Evolutionary conservation across 2,797 vertebrate genomes (phyloP), one percentile per base, ranked within the genome.

Genomic region (Peromyscus aztecus): DNA sequence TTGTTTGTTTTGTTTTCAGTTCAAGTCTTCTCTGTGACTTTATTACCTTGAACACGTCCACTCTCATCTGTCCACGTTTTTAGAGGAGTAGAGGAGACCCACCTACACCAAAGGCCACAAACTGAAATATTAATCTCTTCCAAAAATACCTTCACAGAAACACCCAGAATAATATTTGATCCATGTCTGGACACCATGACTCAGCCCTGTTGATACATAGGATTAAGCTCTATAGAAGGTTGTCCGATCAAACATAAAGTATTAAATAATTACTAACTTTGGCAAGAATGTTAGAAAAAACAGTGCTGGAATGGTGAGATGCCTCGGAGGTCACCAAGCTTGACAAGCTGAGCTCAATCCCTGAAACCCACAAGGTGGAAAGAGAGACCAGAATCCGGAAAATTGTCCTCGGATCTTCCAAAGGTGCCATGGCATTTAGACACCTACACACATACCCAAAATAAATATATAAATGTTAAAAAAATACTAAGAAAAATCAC

Each of bases 71-170:
- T n/a, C 83, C 55, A 92, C 19, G 11, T 49, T n/a, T 93, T 94
- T 49, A 75, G 5, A 40, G 83, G 40, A 90, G 59, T 76, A 67
- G 43, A 89, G 14, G 23, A 77, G 37, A 59, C 27, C 5, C 29
- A 82, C 27, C 27, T 27, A 86, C 21, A 82, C 55, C 29, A 77
- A 43, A 69, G 52, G 12, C 1, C 67, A 94, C 63, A 23, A 19
- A 75, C 23, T 31, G 67, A 89, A 80, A 95, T 71, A 17, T 67
- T 86, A 61, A 61, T 93, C 55, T 61, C 71, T 61, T 73, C 46
- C 31, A 77, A 93, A 97, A 87, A 71, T 0, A 16, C n/a, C 31
- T 63, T 94, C n/a, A 85, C 0, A 88, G 76, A 97, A 96, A 95
- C 24, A 94, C 76, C 40, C 78, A 59, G 57, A 91, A 80, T 57